Percentiles rank a stretch among this genome's conserved stretches.
Evolutionary conservation across 1,140 invertebrate species (phyloP).

Genomic region (Brachionus koreanus): DNA sequence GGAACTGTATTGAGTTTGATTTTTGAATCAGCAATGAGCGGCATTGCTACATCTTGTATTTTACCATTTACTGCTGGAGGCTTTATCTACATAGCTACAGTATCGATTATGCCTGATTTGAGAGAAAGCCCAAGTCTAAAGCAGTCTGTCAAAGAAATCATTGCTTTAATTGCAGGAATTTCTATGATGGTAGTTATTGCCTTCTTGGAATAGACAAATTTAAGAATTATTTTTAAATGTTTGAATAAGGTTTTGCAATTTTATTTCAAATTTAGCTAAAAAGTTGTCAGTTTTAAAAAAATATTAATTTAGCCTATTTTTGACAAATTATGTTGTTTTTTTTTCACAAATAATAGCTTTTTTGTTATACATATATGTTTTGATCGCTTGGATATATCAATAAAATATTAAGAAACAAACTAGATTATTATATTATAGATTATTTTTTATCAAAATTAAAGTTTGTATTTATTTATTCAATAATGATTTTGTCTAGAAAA

Average conservation of each 20-base stretch:
- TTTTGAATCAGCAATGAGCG: slow-evolving; percentile 55
- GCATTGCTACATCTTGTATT: slow-evolving; percentile 75
- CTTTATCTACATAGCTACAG: slow-evolving; percentile 95
- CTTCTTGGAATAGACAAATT: slow-evolving; percentile 5
- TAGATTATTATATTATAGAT: no score
- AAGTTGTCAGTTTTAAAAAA: not conserved
- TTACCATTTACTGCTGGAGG: slow-evolving; percentile 93
- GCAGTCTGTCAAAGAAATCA: slow-evolving; percentile 32
- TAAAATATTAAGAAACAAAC: no score
- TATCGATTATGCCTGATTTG: slow-evolving; percentile 89
- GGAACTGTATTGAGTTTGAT: slow-evolving; percentile 72
- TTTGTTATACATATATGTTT: no score
- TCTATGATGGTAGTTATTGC: slow-evolving; percentile 39
- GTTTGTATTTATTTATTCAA: no score
- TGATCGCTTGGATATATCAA: no score
- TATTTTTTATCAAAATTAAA: no score
- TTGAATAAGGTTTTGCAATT: not conserved
- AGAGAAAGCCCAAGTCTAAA: slow-evolving; percentile 56
- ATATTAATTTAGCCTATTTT: not conserved
- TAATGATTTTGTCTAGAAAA: no score
- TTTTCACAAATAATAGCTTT: no score
- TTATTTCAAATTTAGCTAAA: not conserved
- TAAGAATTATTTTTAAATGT: not conserved
- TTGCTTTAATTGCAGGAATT: slow-evolving; percentile 38
- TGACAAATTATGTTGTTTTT: not conserved